Evolutionary conservation across 2,888 invertebrate species (phyloP).

Genomic region (Anorthoa munda): DNA sequence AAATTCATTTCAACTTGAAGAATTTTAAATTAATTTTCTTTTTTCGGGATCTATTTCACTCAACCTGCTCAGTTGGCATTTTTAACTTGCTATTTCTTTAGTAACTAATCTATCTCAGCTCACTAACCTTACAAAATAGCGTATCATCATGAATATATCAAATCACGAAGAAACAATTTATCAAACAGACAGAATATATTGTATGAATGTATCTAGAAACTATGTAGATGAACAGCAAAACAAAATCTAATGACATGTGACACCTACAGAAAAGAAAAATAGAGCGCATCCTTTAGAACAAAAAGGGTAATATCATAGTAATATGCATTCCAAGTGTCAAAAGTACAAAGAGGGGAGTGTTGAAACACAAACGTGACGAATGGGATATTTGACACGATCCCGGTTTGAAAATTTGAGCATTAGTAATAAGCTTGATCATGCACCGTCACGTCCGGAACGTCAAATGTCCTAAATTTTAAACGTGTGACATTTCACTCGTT

Average conservation of each 20-base stretch:
- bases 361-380: slow-evolving; percentile 86
- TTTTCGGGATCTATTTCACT: background rate
- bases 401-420: slow-evolving; percentile 81
- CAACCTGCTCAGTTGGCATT: background rate
- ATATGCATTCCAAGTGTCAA: slow-evolving; percentile 73
- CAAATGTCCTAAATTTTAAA: slow-evolving; percentile 85
- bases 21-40: slow-evolving; percentile 29
- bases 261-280: slow-evolving; percentile 12
- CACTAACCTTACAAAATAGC: background rate
- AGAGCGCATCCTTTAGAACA: background rate
- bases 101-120: background rate
- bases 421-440: slow-evolving; percentile 89
- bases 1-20: slow-evolving; percentile 34
- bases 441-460: slow-evolving; percentile 83
- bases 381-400: slow-evolving; percentile 74
- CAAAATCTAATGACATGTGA: background rate
- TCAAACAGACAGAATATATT: background rate
- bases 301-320: slow-evolving; percentile 63
- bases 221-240: slow-evolving; percentile 9
- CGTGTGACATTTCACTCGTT: slow-evolving; percentile 78
- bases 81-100: background rate
- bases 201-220: background rate
- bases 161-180: background rate
- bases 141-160: background rate
- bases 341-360: slow-evolving; percentile 73